Conservation (phyloP, 2,888 invertebrate species). For the Drosophila austrosaltans region DNA sequence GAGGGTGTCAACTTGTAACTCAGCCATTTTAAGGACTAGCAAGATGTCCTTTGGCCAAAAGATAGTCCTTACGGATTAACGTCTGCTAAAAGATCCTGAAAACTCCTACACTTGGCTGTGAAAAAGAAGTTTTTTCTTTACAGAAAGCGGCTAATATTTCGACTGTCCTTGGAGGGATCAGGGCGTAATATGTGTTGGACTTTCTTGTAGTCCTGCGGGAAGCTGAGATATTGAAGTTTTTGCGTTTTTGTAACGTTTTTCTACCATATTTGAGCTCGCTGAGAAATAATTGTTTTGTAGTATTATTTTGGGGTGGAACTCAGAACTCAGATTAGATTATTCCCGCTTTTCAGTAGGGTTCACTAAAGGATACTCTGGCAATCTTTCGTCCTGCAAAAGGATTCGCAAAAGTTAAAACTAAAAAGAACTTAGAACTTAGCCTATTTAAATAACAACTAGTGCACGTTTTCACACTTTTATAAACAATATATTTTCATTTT, state of each 20-base stretch:
- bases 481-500: constrained; percentile 39
- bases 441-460: not conserved
- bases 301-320: too few species aligned
- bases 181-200: not conserved
- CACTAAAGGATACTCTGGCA: too few species aligned
- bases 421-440: not conserved
- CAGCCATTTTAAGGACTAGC: not conserved
- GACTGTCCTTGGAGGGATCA: not conserved
- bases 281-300: too few species aligned
- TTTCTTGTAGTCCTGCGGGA: too few species aligned
- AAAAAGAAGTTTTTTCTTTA: not conserved
- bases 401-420: too few species aligned
- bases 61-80: not conserved
- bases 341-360: too few species aligned
- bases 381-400: too few species aligned
- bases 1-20: not conserved
- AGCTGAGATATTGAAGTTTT: too few species aligned
- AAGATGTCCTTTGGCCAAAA: not conserved
- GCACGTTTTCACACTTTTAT: not conserved
- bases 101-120: not conserved
- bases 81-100: not conserved
- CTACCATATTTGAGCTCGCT: too few species aligned
- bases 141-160: too few species aligned
- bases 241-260: too few species aligned
- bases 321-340: too few species aligned